Conservation (phyloP, 1,140 invertebrate genomes). For the Sinonovacula constricta region DNA sequence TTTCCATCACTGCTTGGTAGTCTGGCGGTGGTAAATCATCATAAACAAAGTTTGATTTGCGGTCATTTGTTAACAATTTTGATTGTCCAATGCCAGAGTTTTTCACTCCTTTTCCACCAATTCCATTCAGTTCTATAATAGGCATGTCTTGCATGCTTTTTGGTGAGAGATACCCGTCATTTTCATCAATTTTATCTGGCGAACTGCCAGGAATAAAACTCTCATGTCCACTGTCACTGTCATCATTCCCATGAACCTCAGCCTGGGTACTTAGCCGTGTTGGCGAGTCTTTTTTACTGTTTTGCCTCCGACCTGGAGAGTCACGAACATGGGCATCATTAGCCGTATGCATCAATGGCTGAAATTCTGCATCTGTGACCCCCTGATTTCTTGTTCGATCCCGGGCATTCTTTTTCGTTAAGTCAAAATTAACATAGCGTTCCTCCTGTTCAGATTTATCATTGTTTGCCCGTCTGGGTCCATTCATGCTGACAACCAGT, state of each 20-base stretch:
- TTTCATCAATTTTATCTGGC: constrained; percentile 60
- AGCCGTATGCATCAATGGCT: constrained; percentile 56
- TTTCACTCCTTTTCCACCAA: constrained; percentile 24
- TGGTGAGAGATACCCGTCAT: constrained; percentile 71
- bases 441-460: constrained; percentile 30
- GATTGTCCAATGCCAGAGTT: constrained; percentile 30
- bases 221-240: constrained; percentile 74
- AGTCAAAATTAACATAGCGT: constrained; percentile 51
- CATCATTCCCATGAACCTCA: constrained; percentile 68
- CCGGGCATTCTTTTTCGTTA: constrained; percentile 55
- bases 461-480: constrained; percentile 26
- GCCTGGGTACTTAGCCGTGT: constrained; percentile 56
- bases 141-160: constrained; percentile 47
- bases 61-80: constrained; percentile 27
- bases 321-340: constrained; percentile 47
- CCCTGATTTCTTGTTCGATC: constrained; percentile 57
- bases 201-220: constrained; percentile 71
- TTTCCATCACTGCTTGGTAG: constrained; percentile 58
- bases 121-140: constrained; percentile 12
- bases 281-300: constrained; percentile 21
- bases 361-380: constrained; percentile 53
- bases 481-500: constrained; percentile 49
- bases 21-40: constrained; percentile 59
- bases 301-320: constrained; percentile 35
- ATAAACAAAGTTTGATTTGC: constrained; percentile 42